Base-by-base conservation (phyloP, 2,888 invertebrate genomes). In the Willowsia nigromaculata region DNA sequence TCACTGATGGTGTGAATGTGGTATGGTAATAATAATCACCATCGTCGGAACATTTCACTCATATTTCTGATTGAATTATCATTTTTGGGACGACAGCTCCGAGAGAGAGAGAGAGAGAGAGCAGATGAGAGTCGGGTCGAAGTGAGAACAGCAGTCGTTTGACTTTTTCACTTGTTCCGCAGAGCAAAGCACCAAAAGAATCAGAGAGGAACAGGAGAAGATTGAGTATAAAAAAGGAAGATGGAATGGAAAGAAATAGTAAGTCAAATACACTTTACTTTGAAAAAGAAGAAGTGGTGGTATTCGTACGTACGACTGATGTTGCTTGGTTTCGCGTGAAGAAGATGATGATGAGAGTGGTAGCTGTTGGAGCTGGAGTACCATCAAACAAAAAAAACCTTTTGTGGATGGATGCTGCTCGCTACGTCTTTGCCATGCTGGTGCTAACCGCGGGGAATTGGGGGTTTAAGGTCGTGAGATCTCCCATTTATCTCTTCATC, bases 391-490 rank as follows among this genome's bases (percentile, higher is more conserved):
- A 43, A 85, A 78, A 62, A 85, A 65, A 18, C 1, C 68, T 84
- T 81, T 84, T 5, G 82, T 76, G 74, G 47, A 76, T 76, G 81
- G 81, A 27, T 50, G 53, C 56, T 56, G 22, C 25, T 47, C 25
- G 7, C 47, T 37, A 11, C 43, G 43, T 53, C 53, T 22, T 4
- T 25, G 25, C 62, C 9, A 62, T 62, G 7, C 71, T 83, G 56
- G 83, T 88, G 88, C 83, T 88, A 84, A 88, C 88, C 88, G 84
- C 88, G 74, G 88, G 88, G 88, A 88, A 88, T 88, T 84, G 88
- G 88, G 83, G 88, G 84, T 88, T 88, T 88, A 88, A 88, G 88
- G 88, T 88, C 88, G 88, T 88, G 88, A 83, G 88, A 88, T 88
- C 88, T 88, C 78, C 83, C 88, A 88, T 88, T 88, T 88, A 88